Conservation (phyloP, 2,888 invertebrate species). For the Parasteatoda lunata region DNA sequence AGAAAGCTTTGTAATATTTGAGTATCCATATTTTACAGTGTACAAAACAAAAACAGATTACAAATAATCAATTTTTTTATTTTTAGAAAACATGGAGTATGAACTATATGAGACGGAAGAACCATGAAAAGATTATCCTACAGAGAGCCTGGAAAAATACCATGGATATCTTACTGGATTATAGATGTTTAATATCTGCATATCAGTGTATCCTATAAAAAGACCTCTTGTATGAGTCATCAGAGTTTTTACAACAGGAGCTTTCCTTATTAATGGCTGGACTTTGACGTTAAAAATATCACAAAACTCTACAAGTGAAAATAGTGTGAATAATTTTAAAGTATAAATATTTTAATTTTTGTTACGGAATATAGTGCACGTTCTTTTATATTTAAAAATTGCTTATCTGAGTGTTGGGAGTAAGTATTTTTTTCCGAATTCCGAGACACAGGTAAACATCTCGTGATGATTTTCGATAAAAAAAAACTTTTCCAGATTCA, state of each 20-base stretch:
- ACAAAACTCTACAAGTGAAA: conserved; percentile 7
- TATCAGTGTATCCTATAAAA: conserved; percentile 64
- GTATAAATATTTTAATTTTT: not conserved
- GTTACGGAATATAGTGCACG: not conserved
- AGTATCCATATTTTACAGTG: too few relatives aligned
- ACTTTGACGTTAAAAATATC: conserved; percentile 18
- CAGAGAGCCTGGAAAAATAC: not conserved
- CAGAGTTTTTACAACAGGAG: conserved; percentile 49
- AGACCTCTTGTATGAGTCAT: conserved; percentile 39
- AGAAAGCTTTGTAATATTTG: too few relatives aligned
- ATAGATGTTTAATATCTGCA: conserved; percentile 65
- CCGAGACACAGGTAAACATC: not conserved
- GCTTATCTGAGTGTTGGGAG: not conserved
- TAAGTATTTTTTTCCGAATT: not conserved
- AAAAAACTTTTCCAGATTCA: too few relatives aligned
- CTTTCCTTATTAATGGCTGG: conserved; percentile 46
- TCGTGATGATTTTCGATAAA: too few relatives aligned
- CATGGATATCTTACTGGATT: conserved; percentile 20
- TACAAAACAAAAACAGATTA: too few relatives aligned
- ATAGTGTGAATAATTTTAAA: conserved; percentile 8
- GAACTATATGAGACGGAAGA: not conserved
- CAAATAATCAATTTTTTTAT: too few relatives aligned
- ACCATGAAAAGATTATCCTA: not conserved
- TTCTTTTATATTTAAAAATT: not conserved
- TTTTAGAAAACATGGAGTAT: too few relatives aligned